phyloP scores from a whole-genome alignment of 2,113 vertebrate species.

The Dasyprocta punctata region DNA sequence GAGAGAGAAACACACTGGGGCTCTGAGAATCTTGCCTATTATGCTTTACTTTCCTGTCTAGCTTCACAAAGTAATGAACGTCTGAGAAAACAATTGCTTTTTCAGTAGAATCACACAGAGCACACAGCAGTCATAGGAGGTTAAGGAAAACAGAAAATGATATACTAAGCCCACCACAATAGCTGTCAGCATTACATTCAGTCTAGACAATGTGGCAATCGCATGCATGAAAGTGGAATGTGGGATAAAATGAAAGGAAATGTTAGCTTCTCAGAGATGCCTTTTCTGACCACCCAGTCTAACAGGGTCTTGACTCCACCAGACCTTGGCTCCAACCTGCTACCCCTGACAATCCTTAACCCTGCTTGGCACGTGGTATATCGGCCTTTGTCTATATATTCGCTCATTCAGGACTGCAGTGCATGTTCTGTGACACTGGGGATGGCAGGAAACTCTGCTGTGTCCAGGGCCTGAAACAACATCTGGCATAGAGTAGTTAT shows the following conservation, averaged over 20 bases:
- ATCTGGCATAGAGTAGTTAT: neutral
- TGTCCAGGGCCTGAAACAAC: neutral
- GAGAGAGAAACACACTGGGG: neutral
- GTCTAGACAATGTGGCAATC: neutral
- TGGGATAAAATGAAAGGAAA: neutral
- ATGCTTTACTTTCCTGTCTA: neutral
- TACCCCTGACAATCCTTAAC: too few species aligned
- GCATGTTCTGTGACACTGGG: neutral
- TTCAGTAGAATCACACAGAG: neutral
- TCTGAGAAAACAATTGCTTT: neutral
- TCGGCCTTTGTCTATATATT: neutral
- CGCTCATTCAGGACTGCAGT: neutral
- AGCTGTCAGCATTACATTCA: neutral
- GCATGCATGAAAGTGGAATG: neutral
- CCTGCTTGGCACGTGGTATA: fast-evolving
- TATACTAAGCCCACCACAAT: neutral
- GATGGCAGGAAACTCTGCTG: neutral
- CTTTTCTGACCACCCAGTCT: neutral
- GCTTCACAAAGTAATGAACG: neutral
- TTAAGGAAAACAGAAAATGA: neutral
- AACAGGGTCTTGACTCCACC: too few species aligned
- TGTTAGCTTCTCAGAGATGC: neutral
- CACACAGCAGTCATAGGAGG: neutral
- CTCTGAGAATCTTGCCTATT: neutral
- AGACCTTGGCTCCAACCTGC: fast-evolving